Percentiles rank a stretch among this genome's conserved stretches.
Evolutionary conservation across 2,113 vertebrate species (phyloP).

Genomic region (Pitta sordida): DNA sequence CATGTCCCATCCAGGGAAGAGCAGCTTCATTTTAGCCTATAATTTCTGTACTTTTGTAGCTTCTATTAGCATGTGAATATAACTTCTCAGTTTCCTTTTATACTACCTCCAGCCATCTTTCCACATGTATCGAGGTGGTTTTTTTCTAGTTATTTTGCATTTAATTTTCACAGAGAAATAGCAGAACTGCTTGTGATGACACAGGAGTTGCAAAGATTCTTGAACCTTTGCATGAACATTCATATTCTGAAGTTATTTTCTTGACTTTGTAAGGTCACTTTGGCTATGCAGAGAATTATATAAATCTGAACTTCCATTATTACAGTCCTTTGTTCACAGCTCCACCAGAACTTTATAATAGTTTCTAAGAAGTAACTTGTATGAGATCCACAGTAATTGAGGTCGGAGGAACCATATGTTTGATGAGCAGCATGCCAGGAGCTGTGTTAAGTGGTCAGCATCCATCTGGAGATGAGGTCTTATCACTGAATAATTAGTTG

Average conservation of each 20-base stretch:
- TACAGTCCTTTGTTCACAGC: background rate
- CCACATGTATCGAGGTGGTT: background rate
- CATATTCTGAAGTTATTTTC: background rate
- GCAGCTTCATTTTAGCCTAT: background rate
- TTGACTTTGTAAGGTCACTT: background rate
- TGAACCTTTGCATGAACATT: background rate
- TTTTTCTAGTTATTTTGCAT: background rate
- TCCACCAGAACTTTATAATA: background rate
- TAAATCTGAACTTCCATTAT: constrained; percentile 17
- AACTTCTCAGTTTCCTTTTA: background rate
- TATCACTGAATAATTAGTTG: constrained; percentile 21
- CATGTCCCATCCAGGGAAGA: background rate
- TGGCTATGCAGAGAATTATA: constrained; percentile 3
- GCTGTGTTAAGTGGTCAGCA: background rate
- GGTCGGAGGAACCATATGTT: background rate
- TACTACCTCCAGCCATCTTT: background rate
- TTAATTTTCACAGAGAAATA: background rate
- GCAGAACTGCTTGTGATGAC: background rate
- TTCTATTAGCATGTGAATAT: background rate
- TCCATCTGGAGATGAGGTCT: constrained; percentile 25
- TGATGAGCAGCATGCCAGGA: background rate
- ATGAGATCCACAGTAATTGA: constrained; percentile 38
- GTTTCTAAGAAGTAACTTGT: constrained; percentile 33
- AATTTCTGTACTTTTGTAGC: background rate
- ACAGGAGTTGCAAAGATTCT: background rate